Base-by-base conservation (phyloP, 2,113 vertebrate genomes). In the Rousettus leschenaultii region DNA sequence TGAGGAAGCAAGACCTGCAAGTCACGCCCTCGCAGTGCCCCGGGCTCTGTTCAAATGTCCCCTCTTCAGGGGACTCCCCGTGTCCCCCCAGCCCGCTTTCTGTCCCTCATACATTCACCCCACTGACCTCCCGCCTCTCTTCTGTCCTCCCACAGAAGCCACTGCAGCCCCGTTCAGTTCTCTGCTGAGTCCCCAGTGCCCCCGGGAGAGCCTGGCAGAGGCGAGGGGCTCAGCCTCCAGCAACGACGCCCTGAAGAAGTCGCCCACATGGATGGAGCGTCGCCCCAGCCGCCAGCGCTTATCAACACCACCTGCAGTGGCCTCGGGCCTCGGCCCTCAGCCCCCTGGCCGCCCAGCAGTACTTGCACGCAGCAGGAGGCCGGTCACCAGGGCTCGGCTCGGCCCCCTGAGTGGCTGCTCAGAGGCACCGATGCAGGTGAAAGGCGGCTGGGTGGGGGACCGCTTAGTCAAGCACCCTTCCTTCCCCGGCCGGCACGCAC, bases 301-400 rank as follows among this genome's bases (percentile, higher is more conserved):
- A 40, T 7, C 26, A 48, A 14, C 30, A 12, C 45, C 0, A 7
- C 51, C 30, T 19, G 4, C 7, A 0, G 7, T 48, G 13, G 86
- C n/a, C 57, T 9, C 5, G 0, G 22, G 43, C 6, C 18, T 9
- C 5, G 48, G 28, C 40, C n/a, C n/a, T n/a, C n/a, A n/a, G 40
- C 40, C 66, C n/a, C 3, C 40, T 6, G 0, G 15, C 16, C 2
- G 35, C 59, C 53, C 21, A 43, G 30, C 0, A 4, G 19, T 7
- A 22, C 7, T 10, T 24, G 2, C 26, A 6, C 6, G 40, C 40
- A 40, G 40, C 40, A 40, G 40, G 6, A 40, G 40, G 40, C 40
- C 40, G 66, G 48, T 40, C 22, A 40, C 61, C 48, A 30, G 12
- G 55, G 8, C 22, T 59, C 57, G 22, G 57, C 57, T 59, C 57